A percentile compares a stretch with the other conserved stretches of the same genome.
These are phyloP conservation scores for Mnemiopsis leidyi DNA, from an alignment of 37 sponge, comb jelly and placozoan genomes.

Conservation along the genomic window DNA sequence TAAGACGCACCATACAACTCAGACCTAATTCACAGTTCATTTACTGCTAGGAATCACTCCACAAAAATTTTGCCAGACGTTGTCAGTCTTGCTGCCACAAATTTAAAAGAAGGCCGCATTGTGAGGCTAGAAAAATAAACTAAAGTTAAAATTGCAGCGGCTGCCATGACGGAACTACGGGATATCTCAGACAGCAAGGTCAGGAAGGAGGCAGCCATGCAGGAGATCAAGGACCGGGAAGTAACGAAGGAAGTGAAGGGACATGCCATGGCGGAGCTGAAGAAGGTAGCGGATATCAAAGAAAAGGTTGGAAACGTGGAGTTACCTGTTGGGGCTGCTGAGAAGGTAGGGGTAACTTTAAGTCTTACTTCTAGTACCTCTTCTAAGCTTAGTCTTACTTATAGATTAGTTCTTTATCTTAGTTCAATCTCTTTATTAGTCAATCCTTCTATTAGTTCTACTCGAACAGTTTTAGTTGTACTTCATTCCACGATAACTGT, in stretches of 20 bases:
- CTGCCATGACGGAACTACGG: not conserved
- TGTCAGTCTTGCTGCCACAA: no score
- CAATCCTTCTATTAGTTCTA: no score
- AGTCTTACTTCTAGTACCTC: no score
- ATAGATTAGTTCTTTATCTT: no score
- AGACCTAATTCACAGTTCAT: not conserved
- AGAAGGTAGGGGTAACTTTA: no score
- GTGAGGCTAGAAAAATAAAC: no score
- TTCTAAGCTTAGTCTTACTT: no score
- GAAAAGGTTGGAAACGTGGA: not conserved
- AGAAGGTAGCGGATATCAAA: conserved; percentile 27
- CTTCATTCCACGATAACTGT: no score
- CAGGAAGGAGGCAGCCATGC: not conserved
- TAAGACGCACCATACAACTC: not conserved
- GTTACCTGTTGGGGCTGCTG: not conserved
- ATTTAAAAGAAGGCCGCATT: no score
- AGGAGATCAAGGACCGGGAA: conserved; percentile 24
- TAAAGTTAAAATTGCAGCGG: conserved; percentile 12
- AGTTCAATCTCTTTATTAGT: no score
- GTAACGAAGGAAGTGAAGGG: not conserved
- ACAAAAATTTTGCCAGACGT: not conserved
- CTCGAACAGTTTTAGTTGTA: no score
- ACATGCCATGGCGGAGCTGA: not conserved
- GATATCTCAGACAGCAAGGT: not conserved
- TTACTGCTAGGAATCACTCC: not conserved